Evolutionary conservation across 37 sponge, comb jelly and placozoan genomes (phyloP).

Genomic region (Aplysina aerophoba): DNA sequence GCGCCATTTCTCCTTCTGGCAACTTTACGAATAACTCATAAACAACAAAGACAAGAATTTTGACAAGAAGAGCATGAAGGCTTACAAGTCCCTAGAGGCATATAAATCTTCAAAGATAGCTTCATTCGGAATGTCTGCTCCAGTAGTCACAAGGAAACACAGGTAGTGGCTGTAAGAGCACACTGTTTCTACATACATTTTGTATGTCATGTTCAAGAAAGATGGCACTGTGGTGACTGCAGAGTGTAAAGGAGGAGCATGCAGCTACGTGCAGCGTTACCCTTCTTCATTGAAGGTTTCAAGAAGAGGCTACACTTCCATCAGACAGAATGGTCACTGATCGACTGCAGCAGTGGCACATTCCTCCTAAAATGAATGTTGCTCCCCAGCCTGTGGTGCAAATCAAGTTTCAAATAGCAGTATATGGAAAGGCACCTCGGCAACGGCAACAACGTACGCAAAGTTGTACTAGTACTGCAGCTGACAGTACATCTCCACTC

Average conservation of each 20-base stretch:
- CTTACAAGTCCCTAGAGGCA: slow-evolving; percentile 7
- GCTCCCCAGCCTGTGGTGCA: neutral
- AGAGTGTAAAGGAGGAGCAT: slow-evolving; percentile 10
- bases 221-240: neutral
- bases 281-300: neutral
- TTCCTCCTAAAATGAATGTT: slow-evolving; percentile 2
- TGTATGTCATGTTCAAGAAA: neutral
- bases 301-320: neutral
- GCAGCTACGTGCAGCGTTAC: slow-evolving; percentile 2
- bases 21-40: neutral
- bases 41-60: slow-evolving; percentile 5
- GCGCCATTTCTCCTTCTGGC: neutral
- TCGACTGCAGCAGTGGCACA: slow-evolving; percentile 20
- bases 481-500: too few species aligned
- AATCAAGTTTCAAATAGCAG: neutral
- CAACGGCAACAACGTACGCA: too few species aligned
- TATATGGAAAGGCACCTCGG: neutral
- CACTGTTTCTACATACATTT: too few species aligned
- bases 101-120: too few species aligned
- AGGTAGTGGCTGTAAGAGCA: too few species aligned
- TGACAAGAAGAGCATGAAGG: slow-evolving; percentile 5
- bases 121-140: too few species aligned
- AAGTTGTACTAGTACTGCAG: too few species aligned
- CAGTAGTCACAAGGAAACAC: too few species aligned
- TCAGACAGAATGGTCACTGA: neutral